These are phyloP conservation scores for Heliconius ethilla DNA, from an alignment of 2,888 invertebrate species.

Conservation along the genomic window DNA sequence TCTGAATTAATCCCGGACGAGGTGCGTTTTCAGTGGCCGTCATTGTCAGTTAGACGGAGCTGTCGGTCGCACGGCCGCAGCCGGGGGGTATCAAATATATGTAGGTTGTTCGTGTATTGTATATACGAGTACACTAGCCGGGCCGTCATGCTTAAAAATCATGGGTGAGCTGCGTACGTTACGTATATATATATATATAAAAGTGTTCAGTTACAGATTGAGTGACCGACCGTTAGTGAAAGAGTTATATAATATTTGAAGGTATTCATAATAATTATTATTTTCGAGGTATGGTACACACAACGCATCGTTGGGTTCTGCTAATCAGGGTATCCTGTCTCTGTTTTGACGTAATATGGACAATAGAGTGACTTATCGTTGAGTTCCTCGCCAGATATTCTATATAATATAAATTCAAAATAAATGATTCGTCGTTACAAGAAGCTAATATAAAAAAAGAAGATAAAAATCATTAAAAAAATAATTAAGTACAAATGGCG, in stretches of 20 bases:
- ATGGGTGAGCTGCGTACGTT: background rate
- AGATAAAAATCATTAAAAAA: background rate
- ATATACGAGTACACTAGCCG: background rate
- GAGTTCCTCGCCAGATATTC: too few relatives aligned
- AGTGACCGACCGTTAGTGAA: too few relatives aligned
- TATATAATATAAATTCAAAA: too few relatives aligned
- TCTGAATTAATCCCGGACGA: conserved; percentile 55
- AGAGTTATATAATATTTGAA: too few relatives aligned
- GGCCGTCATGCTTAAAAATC: background rate
- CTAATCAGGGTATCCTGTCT: too few relatives aligned
- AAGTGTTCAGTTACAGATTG: too few relatives aligned
- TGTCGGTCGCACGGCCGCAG: conserved; percentile 38
- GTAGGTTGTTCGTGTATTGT: background rate
- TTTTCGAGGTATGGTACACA: too few relatives aligned
- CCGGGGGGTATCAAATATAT: conserved; percentile 20
- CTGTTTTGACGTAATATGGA: too few relatives aligned
- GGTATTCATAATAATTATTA: too few relatives aligned
- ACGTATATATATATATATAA: too few relatives aligned
- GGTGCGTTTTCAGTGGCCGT: conserved; percentile 57
- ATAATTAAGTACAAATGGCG: background rate
- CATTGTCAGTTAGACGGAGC: conserved; percentile 52
- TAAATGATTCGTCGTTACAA: background rate
- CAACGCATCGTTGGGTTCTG: too few relatives aligned
- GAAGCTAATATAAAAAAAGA: background rate
- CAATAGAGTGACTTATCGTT: too few relatives aligned